Percentiles rank a stretch among this genome's conserved stretches.
Evolutionary conservation across 2,888 invertebrate species (phyloP).

Genomic region (Ophioninae sp.): DNA sequence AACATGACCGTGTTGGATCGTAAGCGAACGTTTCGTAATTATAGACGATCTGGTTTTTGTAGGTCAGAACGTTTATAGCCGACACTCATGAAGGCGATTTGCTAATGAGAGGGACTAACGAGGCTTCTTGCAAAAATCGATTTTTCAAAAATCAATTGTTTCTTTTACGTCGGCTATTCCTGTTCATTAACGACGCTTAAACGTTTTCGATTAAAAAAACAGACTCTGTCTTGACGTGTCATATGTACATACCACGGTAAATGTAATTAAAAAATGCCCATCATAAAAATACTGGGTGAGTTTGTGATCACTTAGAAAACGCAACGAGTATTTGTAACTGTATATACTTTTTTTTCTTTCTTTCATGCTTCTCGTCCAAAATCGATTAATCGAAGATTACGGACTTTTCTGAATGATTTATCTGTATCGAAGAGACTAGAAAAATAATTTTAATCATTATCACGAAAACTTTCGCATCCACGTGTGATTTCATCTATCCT

Average conservation of each 20-base stretch:
- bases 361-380: neutral
- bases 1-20: conserved; percentile 38
- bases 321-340: conserved; percentile 26
- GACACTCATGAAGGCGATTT: conserved; percentile 25
- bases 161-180: too few relatives aligned
- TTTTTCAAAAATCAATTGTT: too few relatives aligned
- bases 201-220: neutral
- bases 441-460: conserved; percentile 62
- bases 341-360: conserved; percentile 12
- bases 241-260: conserved; percentile 64
- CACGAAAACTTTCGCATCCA: conserved; percentile 31
- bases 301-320: conserved; percentile 43
- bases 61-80: conserved; percentile 32
- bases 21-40: conserved; percentile 36
- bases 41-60: conserved; percentile 35
- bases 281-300: conserved; percentile 50
- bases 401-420: conserved; percentile 5
- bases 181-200: too few relatives aligned
- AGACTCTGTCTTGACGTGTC: conserved; percentile 32
- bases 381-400: conserved; percentile 14
- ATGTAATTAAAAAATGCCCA: conserved; percentile 54
- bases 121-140: neutral
- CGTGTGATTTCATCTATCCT: neutral
- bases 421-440: conserved; percentile 52
- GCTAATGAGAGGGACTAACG: conserved; percentile 18